Evolutionary conservation across 1,140 invertebrate species (phyloP).

Genomic region (Sarcophaga bullata): DNA sequence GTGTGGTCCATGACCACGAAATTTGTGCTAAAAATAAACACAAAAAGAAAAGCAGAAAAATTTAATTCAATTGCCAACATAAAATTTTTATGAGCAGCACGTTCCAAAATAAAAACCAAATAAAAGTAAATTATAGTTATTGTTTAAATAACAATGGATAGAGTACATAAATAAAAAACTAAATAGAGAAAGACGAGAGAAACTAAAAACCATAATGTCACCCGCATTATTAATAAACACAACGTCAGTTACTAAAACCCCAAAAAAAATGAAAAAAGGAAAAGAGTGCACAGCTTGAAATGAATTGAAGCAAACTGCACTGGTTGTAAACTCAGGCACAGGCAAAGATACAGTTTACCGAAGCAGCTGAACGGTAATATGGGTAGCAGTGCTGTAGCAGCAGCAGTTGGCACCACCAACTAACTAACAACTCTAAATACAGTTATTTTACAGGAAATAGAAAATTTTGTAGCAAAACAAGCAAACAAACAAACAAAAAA

Average conservation of each 20-base stretch:
- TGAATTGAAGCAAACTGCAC: neutral
- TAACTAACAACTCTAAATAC: neutral
- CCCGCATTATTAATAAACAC: constrained; percentile 32
- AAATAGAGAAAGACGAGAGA: neutral
- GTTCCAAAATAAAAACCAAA: constrained; percentile 22
- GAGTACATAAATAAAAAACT: neutral
- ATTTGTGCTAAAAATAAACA: no score
- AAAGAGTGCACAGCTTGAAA: neutral
- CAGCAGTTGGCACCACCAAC: neutral
- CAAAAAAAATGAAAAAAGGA: no score
- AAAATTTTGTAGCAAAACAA: neutral
- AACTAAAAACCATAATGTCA: constrained; percentile 24
- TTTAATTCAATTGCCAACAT: neutral
- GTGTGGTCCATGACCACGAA: no score
- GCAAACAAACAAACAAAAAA: no score
- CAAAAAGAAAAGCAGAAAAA: neutral
- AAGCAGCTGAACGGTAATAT: neutral
- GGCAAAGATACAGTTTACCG: neutral
- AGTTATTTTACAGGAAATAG: constrained; percentile 9
- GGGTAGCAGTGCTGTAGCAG: neutral
- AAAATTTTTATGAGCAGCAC: constrained; percentile 34
- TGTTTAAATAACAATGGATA: constrained; percentile 11
- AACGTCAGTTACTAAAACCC: neutral
- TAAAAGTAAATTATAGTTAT: neutral
- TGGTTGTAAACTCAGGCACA: neutral